Evolutionary conservation across 2,113 vertebrate species (phyloP), one percentile per base, ranked within the genome.

Genomic region (Actenoides hombroni): DNA sequence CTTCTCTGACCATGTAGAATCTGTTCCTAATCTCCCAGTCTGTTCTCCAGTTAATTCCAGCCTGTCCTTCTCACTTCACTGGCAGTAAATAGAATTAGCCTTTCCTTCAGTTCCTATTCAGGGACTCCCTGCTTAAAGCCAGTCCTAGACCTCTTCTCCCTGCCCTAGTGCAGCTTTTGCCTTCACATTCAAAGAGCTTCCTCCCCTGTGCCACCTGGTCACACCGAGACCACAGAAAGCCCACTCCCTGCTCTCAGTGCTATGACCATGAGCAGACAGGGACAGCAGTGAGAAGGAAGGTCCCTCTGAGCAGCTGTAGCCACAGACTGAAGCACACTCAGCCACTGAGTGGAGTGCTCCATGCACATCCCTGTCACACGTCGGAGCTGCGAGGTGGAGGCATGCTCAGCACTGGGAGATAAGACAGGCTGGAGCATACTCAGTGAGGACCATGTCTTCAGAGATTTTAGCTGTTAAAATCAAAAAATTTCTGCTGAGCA

Each of bases 341-440:
- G 56, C 11, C 61, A 39, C 75, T 25, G 13, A 1, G 0, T 35
- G 46, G 39, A 48, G 40, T 3, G 13, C 54, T 21, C 46, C 61
- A n/a, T 0, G 11, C 1, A 0, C 56, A 64, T 37, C 49, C 56
- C 63, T 37, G 40, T 69, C 56, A n/a, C 42, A 44, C 1, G 1
- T 29, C 1, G 0, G 23, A 70, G 70, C 48, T 31, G 64, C 57
- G 57, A 64, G 42, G 26, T 17, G 37, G 42, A 77, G 23, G 49
- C 49, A 39, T 2, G n/a, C 63, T 76, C 29, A 81, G 69, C 28
- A 23, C 26, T 12, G 8, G 56, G 37, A 56, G 23, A 69, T 48
- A 23, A 51, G 33, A 82, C 35, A 53, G 26, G 37, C 26, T 83
- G 56, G 19, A 83, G 37, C 0, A 3, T 6, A 19, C 28, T 54